Evolutionary conservation across 2,888 invertebrate species (phyloP), one percentile per base, ranked within the genome.

Genomic region (Rosalia funebris): DNA sequence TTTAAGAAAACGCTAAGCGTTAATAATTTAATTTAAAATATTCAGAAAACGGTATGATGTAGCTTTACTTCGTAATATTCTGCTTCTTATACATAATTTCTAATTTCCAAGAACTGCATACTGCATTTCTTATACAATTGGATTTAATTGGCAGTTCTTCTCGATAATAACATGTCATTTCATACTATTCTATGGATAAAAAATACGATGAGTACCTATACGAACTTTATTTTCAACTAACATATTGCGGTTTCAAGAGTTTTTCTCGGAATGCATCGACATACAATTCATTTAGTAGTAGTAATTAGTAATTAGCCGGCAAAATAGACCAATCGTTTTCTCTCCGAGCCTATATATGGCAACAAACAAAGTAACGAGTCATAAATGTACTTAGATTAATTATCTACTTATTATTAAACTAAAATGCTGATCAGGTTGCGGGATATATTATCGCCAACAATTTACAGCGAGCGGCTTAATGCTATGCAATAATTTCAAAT

Each of bases 311-410:
- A 50, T 50, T 50, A 50, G 37, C 34, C 32, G 19, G 45, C 12
- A 37, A 54, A 45, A 54, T 37, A 37, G 54, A 42, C 45, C 45
- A 25, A 44, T 14, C 19, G 50, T 34, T 34, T 37, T 50, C 50
- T 50, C 39, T 47, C 16, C 39, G 25, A 15, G 44, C 9, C 55
- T 54, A 55, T 60, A 55, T 60, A 60, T 14, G 60, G 60, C 20
- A 41, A 12, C 32, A 46, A 39, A 45, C 53, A 47, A 37, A 57
- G 50, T 57, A 53, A 41, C 52, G 39, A 53, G 53, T 54, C 53
- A 46, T 52, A 59, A 31, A 59, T 41, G 47, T 54, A 60, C 55
- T 45, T 52, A 52, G 45, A 52, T 58, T 48, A 55, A 60, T 60
- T 55, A 55, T 36, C 54, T 54, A 42, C 44, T 53, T 54, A 48